Percentiles rank a stretch among this genome's conserved stretches.
These are phyloP conservation scores for Caenorhabditis macrosperma DNA, from an alignment of 2,888 invertebrate species.

Conservation along the genomic window DNA sequence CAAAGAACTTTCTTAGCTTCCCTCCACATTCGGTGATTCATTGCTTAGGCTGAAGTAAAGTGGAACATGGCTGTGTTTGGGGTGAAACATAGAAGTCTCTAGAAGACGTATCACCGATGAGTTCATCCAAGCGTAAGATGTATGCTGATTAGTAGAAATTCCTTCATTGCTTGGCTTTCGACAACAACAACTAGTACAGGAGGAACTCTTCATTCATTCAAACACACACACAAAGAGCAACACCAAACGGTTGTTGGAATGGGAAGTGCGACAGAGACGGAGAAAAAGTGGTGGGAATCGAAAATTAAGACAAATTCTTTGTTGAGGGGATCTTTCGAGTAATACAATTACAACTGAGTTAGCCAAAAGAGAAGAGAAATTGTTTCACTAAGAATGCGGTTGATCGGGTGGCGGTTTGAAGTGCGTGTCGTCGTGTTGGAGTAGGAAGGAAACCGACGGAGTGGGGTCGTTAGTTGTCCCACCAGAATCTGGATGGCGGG, in stretches of 20 bases:
- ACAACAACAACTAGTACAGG: conserved; percentile 17
- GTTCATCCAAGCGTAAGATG: conserved; percentile 21
- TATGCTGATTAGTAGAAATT: conserved; percentile 21
- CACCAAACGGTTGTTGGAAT: conserved; percentile 17
- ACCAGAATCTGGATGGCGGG: conserved; percentile 32
- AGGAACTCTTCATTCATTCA: conserved; percentile 51
- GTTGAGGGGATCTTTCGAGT: conserved; percentile 5
- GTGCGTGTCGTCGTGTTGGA: conserved; percentile 3
- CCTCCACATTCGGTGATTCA: conserved; percentile 14
- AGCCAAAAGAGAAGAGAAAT: conserved; percentile 10
- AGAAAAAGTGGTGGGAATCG: not conserved
- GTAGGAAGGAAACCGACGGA: not conserved
- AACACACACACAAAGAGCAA: conserved; percentile 45
- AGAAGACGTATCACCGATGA: conserved; percentile 9
- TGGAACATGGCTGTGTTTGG: conserved; percentile 20
- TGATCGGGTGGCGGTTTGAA: conserved; percentile 8
- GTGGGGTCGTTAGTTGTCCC: conserved; percentile 40
- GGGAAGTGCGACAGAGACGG: conserved; percentile 6
- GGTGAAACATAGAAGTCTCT: conserved; percentile 9
- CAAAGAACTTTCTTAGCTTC: conserved; percentile 39
- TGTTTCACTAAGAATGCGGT: conserved; percentile 30
- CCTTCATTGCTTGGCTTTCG: not conserved
- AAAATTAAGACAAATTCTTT: conserved; percentile 4
- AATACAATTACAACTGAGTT: conserved; percentile 14
- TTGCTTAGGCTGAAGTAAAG: conserved; percentile 26